phyloP scores from a whole-genome alignment of 2,113 vertebrate species.

The Entosphenus tridentatus region DNA sequence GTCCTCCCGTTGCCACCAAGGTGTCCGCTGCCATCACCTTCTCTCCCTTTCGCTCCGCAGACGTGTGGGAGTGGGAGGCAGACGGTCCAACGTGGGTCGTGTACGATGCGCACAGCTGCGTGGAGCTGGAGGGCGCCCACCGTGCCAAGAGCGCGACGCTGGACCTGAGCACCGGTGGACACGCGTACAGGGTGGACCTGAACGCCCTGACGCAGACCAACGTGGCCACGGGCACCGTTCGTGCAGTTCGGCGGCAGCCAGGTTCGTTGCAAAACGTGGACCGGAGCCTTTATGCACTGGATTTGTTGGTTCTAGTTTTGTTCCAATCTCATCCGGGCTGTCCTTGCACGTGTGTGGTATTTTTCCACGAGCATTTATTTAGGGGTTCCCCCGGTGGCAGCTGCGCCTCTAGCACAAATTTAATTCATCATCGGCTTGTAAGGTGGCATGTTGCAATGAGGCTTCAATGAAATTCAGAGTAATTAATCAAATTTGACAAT shows the following conservation, averaged over 20 bases:
- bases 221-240: constrained; percentile 19
- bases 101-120: constrained; percentile 18
- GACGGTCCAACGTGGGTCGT: constrained; percentile 26
- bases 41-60: constrained; percentile 13
- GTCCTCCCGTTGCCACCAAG: neutral
- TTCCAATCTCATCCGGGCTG: too few relatives aligned
- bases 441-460: too few relatives aligned
- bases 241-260: too few relatives aligned
- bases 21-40: neutral
- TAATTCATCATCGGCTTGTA: too few relatives aligned
- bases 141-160: constrained; percentile 13
- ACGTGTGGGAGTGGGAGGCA: constrained; percentile 33
- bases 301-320: too few relatives aligned
- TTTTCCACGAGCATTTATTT: too few relatives aligned
- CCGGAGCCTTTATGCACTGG: neutral
- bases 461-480: too few relatives aligned
- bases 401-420: too few relatives aligned
- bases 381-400: too few relatives aligned
- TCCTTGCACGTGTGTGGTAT: too few relatives aligned
- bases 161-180: constrained; percentile 15
- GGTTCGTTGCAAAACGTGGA: neutral
- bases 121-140: constrained; percentile 19
- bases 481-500: too few relatives aligned
- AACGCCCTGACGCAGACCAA: constrained; percentile 36
- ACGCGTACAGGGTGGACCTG: constrained; percentile 24